Evolutionary conservation across 2,113 vertebrate genomes (phyloP).

Genomic region (Xerus inauris): DNA sequence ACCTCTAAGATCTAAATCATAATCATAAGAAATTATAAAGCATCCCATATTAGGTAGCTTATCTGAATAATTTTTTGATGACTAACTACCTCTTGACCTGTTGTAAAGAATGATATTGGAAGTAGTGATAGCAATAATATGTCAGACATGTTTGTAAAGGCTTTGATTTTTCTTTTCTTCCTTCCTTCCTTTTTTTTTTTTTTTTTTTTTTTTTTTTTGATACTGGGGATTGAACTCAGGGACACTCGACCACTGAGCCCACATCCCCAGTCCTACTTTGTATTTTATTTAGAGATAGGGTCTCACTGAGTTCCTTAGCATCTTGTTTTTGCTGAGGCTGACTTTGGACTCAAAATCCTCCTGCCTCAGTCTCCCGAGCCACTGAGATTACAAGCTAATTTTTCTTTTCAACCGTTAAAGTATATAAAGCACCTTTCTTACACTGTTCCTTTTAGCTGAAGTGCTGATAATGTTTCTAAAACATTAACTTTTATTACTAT

Average conservation of each 20-base stretch:
- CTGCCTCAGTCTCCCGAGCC: no score
- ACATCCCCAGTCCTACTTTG: no score
- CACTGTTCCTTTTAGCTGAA: background rate
- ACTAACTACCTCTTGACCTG: background rate
- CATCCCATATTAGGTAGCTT: background rate
- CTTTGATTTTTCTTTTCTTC: background rate
- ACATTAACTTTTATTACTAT: background rate
- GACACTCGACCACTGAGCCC: no score
- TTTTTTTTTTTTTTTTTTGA: no score
- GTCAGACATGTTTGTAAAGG: background rate
- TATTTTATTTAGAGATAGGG: no score
- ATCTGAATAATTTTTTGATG: constrained; percentile 30
- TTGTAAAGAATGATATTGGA: background rate
- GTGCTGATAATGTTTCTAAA: background rate
- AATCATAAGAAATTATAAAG: background rate
- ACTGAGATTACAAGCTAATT: background rate
- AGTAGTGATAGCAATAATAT: background rate
- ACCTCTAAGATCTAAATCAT: no score
- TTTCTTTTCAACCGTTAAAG: background rate
- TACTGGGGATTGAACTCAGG: no score
- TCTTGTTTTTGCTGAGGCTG: no score
- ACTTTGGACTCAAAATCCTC: no score
- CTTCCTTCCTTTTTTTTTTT: no score
- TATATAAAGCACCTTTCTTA: background rate
- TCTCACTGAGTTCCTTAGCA: no score